Evolutionary conservation across 2,888 invertebrate genomes (phyloP), one percentile per base, ranked within the genome.

Genomic region (Coelinius sp.): DNA sequence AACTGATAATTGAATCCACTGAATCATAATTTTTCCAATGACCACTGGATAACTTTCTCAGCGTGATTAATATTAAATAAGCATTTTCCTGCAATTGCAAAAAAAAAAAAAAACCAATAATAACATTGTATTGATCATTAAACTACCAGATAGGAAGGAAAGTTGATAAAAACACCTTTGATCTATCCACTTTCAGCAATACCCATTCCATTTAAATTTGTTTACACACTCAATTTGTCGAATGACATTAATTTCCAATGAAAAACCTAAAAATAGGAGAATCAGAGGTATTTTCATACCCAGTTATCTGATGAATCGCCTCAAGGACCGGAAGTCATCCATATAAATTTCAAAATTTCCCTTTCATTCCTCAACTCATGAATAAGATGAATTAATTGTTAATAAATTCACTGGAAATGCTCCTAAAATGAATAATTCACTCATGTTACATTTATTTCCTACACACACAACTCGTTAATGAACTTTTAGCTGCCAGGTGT

Each of bases 331-430:
- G 62, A 66, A 71, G 25, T 59, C 59, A 46, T 35, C 59, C 52
- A 24, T 70, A 71, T 66, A 62, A 71, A 71, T 71, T 62, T 35
- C 24, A 44, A 22, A 65, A 65, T 65, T 65, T 70, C 65, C 65
- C 27, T 20, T 41, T 49, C 8, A 20, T 35, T 22, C 17, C 35
- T 64, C 35, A 14, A 53, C 56, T 35, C 44, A 1, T n/a, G 44
- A 17, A 44, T 44, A n/a, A 31, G 4, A 31, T 31, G 8, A 44
- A 44, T 17, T n/a, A 44, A 44, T 44, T 44, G n/a, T n/a, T n/a
- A 4, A 44, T 20, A 49, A 20, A 3, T 20, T 1, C 46, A 41
- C 10, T 31, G 8, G 10, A 35, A 35, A 35, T 35, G 3, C 35
- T 35, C 8, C 35, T 35, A 10, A 35, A 35, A 6, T 10, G 35